Evolutionary conservation across 2,113 vertebrate genomes (phyloP), one percentile per base, ranked within the genome.

Genomic region (Labrus mixtus): DNA sequence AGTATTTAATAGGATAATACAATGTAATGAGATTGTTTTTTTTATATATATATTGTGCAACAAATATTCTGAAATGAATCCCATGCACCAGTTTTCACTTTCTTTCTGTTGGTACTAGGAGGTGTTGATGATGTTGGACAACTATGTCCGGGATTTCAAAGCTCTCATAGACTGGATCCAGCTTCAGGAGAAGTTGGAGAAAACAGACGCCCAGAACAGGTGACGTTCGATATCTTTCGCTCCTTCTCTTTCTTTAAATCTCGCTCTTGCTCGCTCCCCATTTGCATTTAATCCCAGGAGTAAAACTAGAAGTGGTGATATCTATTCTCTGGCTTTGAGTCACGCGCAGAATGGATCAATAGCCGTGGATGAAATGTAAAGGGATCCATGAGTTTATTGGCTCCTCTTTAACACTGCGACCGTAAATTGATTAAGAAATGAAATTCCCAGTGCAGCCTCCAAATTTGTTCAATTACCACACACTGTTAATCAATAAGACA

Each of bases 151-250:
- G 64, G 98, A 99, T 87, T 99, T 99, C 91, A 99, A 99, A 94
- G 97, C 98, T 29, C 90, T 99, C 85, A 99, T 99, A 76, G 98
- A 99, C 89, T 99, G 98, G 98, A 98, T 99, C 87, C 98, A 99
- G 78, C 96, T 99, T 41, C 98, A 99, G 90, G 97, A 99, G 90
- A 99, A 99, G 90, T 88, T 99, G 63, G 98, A 99, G 93, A 99
- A 99, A 93, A 95, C 98, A 16, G 98, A 99, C 89, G 98, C 97
- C 75, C 98, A 97, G 87, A 99, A 98, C 97, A 98, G 98, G 98
- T 98, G 90, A 88, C 60, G 62, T 8, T 64, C 23, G 10, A 29
- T 59, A 72, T 25, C 10, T 65, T 46, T 68, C 58, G 9, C 51
- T 45, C 39, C 20, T 46, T 16, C n/a, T 8, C 3, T 70, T 68